Conservation (phyloP, 2,888 invertebrate genomes). For the Imbricaverruca yamaguchii region DNA sequence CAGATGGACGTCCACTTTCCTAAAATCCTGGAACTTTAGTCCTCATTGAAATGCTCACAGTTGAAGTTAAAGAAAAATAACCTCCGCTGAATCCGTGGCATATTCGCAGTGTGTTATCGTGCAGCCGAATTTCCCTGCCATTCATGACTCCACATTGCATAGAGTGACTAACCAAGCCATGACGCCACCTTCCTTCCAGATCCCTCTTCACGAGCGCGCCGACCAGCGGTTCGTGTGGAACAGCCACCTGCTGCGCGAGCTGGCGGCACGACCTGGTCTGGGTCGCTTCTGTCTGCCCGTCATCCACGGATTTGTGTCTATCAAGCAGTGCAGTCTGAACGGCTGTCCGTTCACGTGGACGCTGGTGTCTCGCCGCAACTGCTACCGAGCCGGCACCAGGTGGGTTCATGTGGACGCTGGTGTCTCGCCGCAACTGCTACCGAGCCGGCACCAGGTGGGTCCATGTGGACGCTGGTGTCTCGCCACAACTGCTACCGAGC, state of each 20-base stretch:
- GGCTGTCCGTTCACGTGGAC: slow-evolving; percentile 76
- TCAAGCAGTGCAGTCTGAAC: slow-evolving; percentile 70
- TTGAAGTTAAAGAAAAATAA: no score
- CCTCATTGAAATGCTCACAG: no score
- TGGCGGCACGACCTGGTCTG: slow-evolving; percentile 62
- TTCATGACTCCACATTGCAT: no score
- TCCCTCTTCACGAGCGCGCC: slow-evolving; percentile 66
- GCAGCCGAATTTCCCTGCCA: no score
- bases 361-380: slow-evolving; percentile 78
- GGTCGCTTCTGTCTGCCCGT: slow-evolving; percentile 77
- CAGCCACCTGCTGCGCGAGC: slow-evolving; percentile 63
- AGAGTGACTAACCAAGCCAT: no score
- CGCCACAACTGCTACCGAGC: slow-evolving; percentile 78
- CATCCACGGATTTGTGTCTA: slow-evolving; percentile 79
- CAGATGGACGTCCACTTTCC: no score
- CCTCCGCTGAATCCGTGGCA: no score
- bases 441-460: slow-evolving; percentile 76
- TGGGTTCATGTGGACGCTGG: slow-evolving; percentile 71
- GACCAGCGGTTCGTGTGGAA: slow-evolving; percentile 94
- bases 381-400: slow-evolving; percentile 80
- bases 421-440: slow-evolving; percentile 78
- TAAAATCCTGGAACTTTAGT: no score
- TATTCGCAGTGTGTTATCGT: no score
- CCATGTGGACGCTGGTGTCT: slow-evolving; percentile 82
- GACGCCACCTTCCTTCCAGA: slow-evolving; percentile 41